Conservation (phyloP, 2,113 vertebrate species). For the Zootoca vivipara region DNA sequence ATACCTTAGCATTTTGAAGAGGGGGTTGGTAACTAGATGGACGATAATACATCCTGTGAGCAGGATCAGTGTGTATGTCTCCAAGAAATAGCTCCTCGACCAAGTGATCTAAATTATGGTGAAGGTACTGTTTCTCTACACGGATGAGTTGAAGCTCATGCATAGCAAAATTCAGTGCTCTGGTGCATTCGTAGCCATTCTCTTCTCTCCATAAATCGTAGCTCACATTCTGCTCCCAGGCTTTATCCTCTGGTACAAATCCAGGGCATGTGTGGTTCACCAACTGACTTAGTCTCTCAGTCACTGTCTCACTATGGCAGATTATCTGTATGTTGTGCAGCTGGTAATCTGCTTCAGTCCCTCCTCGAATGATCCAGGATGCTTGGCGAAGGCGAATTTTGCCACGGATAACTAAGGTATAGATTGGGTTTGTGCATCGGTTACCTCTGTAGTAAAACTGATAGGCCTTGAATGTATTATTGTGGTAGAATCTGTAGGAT, state of each 20-base stretch:
- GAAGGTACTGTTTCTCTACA: constrained; percentile 92
- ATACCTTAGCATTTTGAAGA: constrained; percentile 92
- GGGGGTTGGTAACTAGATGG: constrained; percentile 94
- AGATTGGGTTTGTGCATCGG: constrained; percentile 83
- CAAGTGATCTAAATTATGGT: constrained; percentile 88
- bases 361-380: constrained; percentile 96
- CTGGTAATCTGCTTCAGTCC: constrained; percentile 93
- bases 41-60: constrained; percentile 91
- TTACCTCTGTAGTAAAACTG: constrained; percentile 88
- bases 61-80: constrained; percentile 90
- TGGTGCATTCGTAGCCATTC: constrained; percentile 83
- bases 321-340: constrained; percentile 85
- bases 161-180: constrained; percentile 92
- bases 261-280: constrained; percentile 84
- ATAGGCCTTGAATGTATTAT: constrained; percentile 88
- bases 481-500: constrained; percentile 92
- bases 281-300: constrained; percentile 80
- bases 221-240: constrained; percentile 80
- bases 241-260: constrained; percentile 64
- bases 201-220: constrained; percentile 90
- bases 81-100: constrained; percentile 96
- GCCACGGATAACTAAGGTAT: constrained; percentile 84
- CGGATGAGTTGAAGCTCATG: constrained; percentile 95
- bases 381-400: constrained; percentile 90
- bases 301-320: constrained; percentile 80